phyloP scores from a whole-genome alignment of 2,797 vertebrate species.

The Lindbergichthys nudifrons region DNA sequence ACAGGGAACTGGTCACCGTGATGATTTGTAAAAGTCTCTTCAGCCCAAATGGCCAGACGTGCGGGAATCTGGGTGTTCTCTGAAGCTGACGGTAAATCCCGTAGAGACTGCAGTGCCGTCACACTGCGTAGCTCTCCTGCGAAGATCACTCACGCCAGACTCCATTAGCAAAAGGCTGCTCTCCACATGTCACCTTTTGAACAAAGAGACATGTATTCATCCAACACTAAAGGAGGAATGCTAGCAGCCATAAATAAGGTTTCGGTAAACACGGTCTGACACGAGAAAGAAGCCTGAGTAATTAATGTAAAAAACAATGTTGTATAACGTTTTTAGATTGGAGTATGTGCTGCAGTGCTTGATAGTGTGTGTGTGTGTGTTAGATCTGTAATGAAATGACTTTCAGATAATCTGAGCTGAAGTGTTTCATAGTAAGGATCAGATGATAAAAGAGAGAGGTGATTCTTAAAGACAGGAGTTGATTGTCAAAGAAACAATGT shows the following conservation, averaged over 20 bases:
- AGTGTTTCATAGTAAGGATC: constrained; percentile 10
- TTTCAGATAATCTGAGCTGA: constrained; percentile 32
- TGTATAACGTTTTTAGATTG: constrained; percentile 18
- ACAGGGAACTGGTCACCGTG: constrained; percentile 34
- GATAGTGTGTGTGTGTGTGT: background rate
- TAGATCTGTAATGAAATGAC: constrained; percentile 6
- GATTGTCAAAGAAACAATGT: constrained; percentile 35
- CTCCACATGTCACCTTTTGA: constrained; percentile 60
- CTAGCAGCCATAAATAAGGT: constrained; percentile 66
- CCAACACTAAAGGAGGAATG: constrained; percentile 53
- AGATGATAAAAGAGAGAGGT: constrained; percentile 35
- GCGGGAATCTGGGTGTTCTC: constrained; percentile 51
- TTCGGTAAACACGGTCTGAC: constrained; percentile 65
- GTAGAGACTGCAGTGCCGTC: constrained; percentile 44
- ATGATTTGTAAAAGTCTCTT: constrained; percentile 73
- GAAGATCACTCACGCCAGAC: constrained; percentile 71
- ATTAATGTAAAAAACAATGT: constrained; percentile 33
- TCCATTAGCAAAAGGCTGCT: constrained; percentile 72
- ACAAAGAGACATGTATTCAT: constrained; percentile 64
- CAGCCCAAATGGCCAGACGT: constrained; percentile 66
- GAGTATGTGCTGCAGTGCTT: background rate
- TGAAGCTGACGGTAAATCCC: constrained; percentile 60
- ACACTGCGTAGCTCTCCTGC: constrained; percentile 52
- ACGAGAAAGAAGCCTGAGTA: constrained; percentile 39
- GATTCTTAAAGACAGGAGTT: constrained; percentile 31